Evolutionary conservation across 2,113 vertebrate species (phyloP).

Genomic region (Nibea albiflora): DNA sequence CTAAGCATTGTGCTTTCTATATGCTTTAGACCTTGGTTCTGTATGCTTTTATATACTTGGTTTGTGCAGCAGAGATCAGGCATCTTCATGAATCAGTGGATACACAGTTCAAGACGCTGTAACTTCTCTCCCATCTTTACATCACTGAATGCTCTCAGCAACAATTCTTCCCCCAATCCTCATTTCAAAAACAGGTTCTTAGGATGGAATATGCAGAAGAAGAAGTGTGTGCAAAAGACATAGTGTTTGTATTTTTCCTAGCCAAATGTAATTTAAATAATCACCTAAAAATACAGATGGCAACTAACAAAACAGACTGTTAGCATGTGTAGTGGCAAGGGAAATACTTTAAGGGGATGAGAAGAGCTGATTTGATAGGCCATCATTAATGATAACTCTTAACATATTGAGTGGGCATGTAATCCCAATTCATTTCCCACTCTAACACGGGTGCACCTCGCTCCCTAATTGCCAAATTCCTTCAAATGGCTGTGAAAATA

Average conservation of each 20-base stretch:
- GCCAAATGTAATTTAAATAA: background rate
- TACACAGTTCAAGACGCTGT: background rate
- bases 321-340: background rate
- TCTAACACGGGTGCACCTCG: background rate
- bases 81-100: constrained; percentile 6
- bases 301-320: background rate
- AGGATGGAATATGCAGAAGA: background rate
- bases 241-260: background rate
- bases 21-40: too few relatives aligned
- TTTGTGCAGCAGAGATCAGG: background rate
- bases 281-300: background rate
- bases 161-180: background rate
- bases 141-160: background rate
- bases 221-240: background rate
- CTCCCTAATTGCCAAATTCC: background rate
- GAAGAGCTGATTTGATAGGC: too few relatives aligned
- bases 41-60: background rate
- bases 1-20: background rate
- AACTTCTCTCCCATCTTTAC: constrained; percentile 10
- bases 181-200: background rate
- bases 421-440: background rate
- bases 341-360: background rate
- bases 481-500: background rate
- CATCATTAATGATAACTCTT: too few relatives aligned
- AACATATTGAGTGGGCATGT: background rate